phyloP scores from a whole-genome alignment of 2,113 vertebrate genomes.

The Chlorodrepanis virens region DNA sequence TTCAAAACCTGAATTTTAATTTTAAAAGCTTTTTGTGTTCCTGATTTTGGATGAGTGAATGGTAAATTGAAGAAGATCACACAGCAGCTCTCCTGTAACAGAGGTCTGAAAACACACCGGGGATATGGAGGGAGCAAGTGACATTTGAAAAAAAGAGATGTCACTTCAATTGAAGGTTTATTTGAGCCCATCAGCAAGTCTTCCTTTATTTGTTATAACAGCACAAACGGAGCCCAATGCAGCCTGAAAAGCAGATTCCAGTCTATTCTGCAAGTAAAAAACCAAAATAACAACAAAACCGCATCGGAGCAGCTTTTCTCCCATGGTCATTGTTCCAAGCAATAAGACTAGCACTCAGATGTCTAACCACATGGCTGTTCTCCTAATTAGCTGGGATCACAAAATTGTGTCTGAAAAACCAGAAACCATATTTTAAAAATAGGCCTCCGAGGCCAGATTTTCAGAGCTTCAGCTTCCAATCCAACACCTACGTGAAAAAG shows the following conservation, averaged over 20 bases:
- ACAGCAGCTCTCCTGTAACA: not conserved
- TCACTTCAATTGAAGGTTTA: conserved; percentile 57
- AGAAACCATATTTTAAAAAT: conserved; percentile 61
- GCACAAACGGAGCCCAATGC: conserved; percentile 18
- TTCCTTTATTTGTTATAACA: conserved; percentile 45
- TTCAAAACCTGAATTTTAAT: conserved; percentile 10
- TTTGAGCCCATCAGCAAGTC: conserved; percentile 53
- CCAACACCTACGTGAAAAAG: conserved; percentile 46
- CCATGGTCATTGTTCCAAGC: conserved; percentile 59
- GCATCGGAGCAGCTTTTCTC: conserved; percentile 54
- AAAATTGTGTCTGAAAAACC: conserved; percentile 56
- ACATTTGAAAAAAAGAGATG: conserved; percentile 50
- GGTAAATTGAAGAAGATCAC: not conserved
- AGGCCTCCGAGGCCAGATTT: conserved; percentile 39
- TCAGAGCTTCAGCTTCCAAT: conserved; percentile 50
- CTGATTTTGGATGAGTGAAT: not conserved
- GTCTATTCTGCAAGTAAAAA: conserved; percentile 51
- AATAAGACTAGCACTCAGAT: conserved; percentile 67
- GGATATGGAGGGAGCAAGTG: not conserved
- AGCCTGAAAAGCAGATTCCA: conserved; percentile 49
- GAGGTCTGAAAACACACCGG: not conserved
- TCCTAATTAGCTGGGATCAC: conserved; percentile 63
- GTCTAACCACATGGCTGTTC: conserved; percentile 68
- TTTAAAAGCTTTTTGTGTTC: not conserved
- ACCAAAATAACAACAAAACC: conserved; percentile 64